Percentiles rank a stretch among this genome's conserved stretches.
phyloP scores from a whole-genome alignment of 2,797 vertebrate species.

The Orientallactaga sibirica region DNA sequence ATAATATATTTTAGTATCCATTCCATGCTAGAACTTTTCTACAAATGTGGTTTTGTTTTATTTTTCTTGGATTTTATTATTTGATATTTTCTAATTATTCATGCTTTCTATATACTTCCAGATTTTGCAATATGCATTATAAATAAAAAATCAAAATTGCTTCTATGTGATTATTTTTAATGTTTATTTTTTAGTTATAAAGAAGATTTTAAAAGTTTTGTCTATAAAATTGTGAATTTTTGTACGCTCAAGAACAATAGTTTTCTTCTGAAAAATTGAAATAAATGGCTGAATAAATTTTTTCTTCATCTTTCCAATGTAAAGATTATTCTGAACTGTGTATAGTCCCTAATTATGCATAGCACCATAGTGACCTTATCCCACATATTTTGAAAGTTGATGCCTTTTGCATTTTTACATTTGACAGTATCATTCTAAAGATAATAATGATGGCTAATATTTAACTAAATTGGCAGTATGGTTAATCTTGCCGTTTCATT shows the following conservation, averaged over 20 bases:
- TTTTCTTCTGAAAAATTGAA: slow-evolving; percentile 58
- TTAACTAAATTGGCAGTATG: slow-evolving; percentile 45
- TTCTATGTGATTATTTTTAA: slow-evolving; percentile 31
- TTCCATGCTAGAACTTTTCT: slow-evolving; percentile 6
- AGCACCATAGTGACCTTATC: background rate
- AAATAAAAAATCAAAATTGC: slow-evolving; percentile 5
- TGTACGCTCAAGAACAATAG: background rate
- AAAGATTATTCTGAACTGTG: slow-evolving; percentile 27
- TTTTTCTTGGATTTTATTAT: slow-evolving; percentile 29
- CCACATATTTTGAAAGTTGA: slow-evolving; percentile 6
- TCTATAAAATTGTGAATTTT: background rate
- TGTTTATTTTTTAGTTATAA: slow-evolving; percentile 56
- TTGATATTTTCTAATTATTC: slow-evolving; percentile 41
- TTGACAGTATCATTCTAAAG: slow-evolving; percentile 44
- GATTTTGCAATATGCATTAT: background rate
- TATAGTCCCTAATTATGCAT: background rate
- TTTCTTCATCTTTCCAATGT: slow-evolving; percentile 41
- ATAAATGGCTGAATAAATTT: slow-evolving; percentile 5
- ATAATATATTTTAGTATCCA: slow-evolving; percentile 56
- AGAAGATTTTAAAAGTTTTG: background rate
- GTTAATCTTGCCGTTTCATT: slow-evolving; percentile 62
- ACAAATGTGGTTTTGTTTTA: slow-evolving; percentile 1
- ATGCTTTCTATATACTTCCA: slow-evolving; percentile 13
- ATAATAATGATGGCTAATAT: slow-evolving; percentile 43
- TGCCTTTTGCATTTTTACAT: slow-evolving; percentile 7